Evolutionary conservation across 1,140 invertebrate species (phyloP).

Genomic region (Neotoxoptera formosana): DNA sequence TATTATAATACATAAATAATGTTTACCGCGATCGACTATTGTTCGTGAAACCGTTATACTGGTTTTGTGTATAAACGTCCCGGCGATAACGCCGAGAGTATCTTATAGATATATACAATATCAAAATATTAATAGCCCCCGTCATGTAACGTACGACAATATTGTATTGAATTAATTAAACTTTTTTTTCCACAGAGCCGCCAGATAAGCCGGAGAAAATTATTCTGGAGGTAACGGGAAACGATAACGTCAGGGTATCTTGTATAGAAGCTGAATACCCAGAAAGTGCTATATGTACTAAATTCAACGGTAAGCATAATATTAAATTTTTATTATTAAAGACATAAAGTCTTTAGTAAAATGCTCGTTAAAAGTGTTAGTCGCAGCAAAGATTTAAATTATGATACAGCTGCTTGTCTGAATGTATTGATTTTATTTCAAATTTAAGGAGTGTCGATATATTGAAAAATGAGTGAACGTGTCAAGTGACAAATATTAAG

Average conservation of each 20-base stretch:
- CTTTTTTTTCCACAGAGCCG: conserved; percentile 67
- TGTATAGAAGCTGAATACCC: conserved; percentile 75
- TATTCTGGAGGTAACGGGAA: conserved; percentile 82
- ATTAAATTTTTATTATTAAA: not conserved
- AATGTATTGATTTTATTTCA: not conserved
- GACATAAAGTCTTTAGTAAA: not conserved
- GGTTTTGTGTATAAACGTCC: not conserved
- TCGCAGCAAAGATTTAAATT: not conserved
- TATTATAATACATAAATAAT: not conserved
- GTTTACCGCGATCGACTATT: not conserved
- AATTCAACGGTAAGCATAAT: conserved; percentile 79
- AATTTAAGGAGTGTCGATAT: not conserved
- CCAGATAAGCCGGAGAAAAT: conserved; percentile 82
- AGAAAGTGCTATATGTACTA: conserved; percentile 81
- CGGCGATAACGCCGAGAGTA: not conserved
- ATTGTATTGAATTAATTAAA: not conserved
- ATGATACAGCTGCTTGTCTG: too few species aligned
- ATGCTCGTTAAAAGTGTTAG: not conserved
- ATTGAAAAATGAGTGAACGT: not conserved
- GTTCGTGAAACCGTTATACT: not conserved
- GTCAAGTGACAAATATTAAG: not conserved
- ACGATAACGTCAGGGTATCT: conserved; percentile 76
- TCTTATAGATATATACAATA: not conserved
- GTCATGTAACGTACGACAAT: not conserved
- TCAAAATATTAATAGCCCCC: not conserved